Evolutionary conservation across 1,140 invertebrate genomes (phyloP).

Genomic region (Tetraneura akinire): DNA sequence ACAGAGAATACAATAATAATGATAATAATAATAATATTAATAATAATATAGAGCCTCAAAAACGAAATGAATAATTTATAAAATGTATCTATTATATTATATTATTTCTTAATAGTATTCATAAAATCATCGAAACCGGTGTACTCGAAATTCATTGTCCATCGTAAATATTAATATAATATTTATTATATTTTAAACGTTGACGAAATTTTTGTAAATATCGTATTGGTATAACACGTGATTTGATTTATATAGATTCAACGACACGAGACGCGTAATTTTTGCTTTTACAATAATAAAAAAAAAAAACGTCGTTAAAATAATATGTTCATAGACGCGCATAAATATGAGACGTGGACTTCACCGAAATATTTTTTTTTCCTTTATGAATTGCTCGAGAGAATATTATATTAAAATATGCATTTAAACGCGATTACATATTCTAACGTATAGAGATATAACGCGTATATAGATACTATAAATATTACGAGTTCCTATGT

Average conservation of each 20-base stretch:
- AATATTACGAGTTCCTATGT: too few relatives aligned
- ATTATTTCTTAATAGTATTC: background rate
- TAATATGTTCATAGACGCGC: background rate
- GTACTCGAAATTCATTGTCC: slow-evolving; percentile 1
- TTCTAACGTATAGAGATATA: too few relatives aligned
- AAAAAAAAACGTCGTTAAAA: slow-evolving; percentile 3
- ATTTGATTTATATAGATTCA: slow-evolving; percentile 13
- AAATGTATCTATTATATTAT: too few relatives aligned
- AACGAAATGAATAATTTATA: background rate
- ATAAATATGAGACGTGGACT: background rate
- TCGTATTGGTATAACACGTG: background rate
- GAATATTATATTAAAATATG: too few relatives aligned
- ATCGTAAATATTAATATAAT: slow-evolving; percentile 14
- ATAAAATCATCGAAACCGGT: background rate
- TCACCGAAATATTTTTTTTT: background rate
- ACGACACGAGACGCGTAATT: background rate
- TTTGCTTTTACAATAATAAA: background rate
- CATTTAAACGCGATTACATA: too few relatives aligned
- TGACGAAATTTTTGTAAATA: slow-evolving; percentile 22
- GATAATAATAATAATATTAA: background rate
- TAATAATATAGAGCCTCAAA: background rate
- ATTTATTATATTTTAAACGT: slow-evolving; percentile 23
- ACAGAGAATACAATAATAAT: background rate
- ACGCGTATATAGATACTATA: too few relatives aligned
- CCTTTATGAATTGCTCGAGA: too few relatives aligned